phyloP scores from a whole-genome alignment of 2,113 vertebrate species.

The Anarrhichthys ocellatus region DNA sequence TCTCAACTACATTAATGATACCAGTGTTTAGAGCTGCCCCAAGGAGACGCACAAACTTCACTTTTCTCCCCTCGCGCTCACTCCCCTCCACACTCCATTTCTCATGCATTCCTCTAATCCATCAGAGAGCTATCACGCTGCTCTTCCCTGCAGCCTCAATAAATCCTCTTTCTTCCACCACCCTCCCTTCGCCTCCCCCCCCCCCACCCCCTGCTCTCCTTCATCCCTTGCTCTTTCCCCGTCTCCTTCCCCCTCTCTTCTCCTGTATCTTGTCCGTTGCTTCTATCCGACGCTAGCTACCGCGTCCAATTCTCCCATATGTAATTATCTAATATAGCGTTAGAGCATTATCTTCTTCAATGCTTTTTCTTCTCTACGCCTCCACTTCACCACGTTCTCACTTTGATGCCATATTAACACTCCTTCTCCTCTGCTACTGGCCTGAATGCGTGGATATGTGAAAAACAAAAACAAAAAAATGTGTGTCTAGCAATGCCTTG shows the following conservation, averaged over 20 bases:
- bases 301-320: slow-evolving; percentile 25
- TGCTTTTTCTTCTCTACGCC: slow-evolving; percentile 1
- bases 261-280: slow-evolving; percentile 20
- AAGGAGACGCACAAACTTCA: slow-evolving; percentile 72
- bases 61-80: slow-evolving; percentile 47
- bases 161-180: slow-evolving; percentile 72
- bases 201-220: slow-evolving; percentile 23
- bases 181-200: slow-evolving; percentile 34
- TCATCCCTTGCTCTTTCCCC: slow-evolving; percentile 26
- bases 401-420: slow-evolving; percentile 22
- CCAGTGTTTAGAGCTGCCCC: slow-evolving; percentile 70
- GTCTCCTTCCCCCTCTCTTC: slow-evolving; percentile 11
- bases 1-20: slow-evolving; percentile 73
- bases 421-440: slow-evolving; percentile 8
- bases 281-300: slow-evolving; percentile 22
- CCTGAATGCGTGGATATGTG: slow-evolving; percentile 4
- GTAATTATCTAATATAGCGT: slow-evolving; percentile 52
- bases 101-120: slow-evolving; percentile 77
- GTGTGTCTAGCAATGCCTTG: not conserved
- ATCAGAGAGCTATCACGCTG: slow-evolving; percentile 71
- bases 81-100: slow-evolving; percentile 57
- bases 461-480: not conserved
- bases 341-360: slow-evolving; percentile 18
- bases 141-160: slow-evolving; percentile 76
- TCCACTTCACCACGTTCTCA: slow-evolving; percentile 21